Conservation (phyloP, 2,797 vertebrate species). For the Anas acuta region DNA sequence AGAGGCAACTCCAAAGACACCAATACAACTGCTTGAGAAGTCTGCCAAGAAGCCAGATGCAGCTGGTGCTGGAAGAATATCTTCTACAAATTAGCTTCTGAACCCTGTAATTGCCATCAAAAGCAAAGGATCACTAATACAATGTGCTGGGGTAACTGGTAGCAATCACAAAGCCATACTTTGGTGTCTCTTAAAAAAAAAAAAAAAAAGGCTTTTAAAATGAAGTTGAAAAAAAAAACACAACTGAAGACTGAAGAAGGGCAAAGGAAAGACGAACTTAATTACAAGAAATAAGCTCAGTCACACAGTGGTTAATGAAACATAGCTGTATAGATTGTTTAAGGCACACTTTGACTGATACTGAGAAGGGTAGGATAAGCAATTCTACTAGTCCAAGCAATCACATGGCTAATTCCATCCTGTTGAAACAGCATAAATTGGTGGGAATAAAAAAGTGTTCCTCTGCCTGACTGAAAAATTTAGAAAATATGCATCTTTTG, state of each 20-base stretch:
- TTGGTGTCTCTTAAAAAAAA: background rate
- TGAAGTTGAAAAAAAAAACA: background rate
- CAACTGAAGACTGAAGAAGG: background rate
- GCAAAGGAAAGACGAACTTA: background rate
- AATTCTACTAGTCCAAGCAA: background rate
- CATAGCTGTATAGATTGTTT: slow-evolving; percentile 5
- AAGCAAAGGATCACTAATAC: slow-evolving; percentile 7
- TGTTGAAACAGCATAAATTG: background rate
- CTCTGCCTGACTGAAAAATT: background rate
- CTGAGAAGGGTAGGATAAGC: background rate
- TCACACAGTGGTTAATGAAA: slow-evolving; percentile 29
- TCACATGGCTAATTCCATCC: background rate
- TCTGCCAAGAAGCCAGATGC: slow-evolving; percentile 47
- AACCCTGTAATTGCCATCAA: slow-evolving; percentile 31
- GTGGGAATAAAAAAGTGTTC: background rate
- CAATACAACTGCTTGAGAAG: slow-evolving; percentile 23
- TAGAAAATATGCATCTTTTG: background rate
- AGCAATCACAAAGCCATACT: background rate
- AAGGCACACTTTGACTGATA: background rate
- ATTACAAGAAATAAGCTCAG: slow-evolving; percentile 31
- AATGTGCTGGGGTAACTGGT: background rate
- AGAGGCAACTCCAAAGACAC: slow-evolving; percentile 45
- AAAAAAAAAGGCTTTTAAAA: background rate
- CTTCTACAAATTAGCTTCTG: slow-evolving; percentile 54
- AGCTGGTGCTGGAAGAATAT: slow-evolving; percentile 9